phyloP scores from a whole-genome alignment of 2,888 invertebrate genomes.

The Eurytoma californica region DNA sequence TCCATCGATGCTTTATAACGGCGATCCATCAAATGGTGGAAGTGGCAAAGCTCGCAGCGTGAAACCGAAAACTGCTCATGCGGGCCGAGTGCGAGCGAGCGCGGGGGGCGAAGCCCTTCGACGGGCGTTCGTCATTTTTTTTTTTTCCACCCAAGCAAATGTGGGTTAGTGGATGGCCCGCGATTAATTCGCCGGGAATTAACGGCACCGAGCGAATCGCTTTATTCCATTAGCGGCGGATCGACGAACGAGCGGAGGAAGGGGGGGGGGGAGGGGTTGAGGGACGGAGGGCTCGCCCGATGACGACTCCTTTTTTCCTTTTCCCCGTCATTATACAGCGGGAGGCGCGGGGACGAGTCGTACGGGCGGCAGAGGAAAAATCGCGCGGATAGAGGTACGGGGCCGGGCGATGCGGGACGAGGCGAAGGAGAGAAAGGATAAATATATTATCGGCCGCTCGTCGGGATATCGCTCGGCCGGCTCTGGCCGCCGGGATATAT shows the following conservation, averaged over 20 bases:
- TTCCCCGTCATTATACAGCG: slow-evolving; percentile 47
- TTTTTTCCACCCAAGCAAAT: slow-evolving; percentile 24
- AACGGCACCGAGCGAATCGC: not conserved
- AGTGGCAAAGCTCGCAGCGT: not conserved
- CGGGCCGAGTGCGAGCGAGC: not conserved
- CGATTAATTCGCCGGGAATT: slow-evolving; percentile 19
- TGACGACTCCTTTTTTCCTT: not conserved
- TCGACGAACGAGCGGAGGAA: not conserved
- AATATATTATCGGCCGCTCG: slow-evolving; percentile 52
- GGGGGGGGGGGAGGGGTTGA: not conserved
- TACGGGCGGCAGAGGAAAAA: slow-evolving; percentile 38
- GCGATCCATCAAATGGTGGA: not conserved
- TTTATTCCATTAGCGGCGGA: slow-evolving; percentile 9
- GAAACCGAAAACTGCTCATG: slow-evolving; percentile 25
- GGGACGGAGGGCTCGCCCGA: not conserved
- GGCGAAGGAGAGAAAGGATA: slow-evolving; percentile 43
- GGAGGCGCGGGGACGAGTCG: slow-evolving; percentile 52
- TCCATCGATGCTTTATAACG: not conserved
- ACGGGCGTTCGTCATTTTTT: slow-evolving; percentile 41
- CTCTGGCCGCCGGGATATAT: slow-evolving; percentile 4
- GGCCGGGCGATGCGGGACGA: not conserved
- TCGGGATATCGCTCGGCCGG: not conserved
- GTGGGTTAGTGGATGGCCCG: slow-evolving; percentile 56
- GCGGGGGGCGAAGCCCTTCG: slow-evolving; percentile 29
- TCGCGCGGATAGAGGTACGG: slow-evolving; percentile 39